phyloP scores from a whole-genome alignment of 2,888 invertebrate species.

The Gymnocheta viridis region DNA sequence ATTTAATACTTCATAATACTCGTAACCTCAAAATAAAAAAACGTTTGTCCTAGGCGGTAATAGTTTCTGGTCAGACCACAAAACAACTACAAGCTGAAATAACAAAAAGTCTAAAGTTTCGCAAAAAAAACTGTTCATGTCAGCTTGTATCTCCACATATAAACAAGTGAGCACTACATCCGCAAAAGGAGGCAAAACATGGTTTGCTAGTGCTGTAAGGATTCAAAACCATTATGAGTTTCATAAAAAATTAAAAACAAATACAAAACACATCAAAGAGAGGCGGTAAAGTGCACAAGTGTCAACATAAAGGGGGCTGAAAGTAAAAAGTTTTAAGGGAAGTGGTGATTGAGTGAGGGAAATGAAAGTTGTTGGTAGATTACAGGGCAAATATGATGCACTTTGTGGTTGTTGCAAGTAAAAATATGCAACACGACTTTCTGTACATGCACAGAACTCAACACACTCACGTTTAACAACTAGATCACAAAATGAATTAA shows the following conservation, averaged over 20 bases:
- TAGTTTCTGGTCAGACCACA: slow-evolving; percentile 41
- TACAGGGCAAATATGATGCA: slow-evolving; percentile 45
- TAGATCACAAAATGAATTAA: slow-evolving; percentile 14
- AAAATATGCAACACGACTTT: slow-evolving; percentile 44
- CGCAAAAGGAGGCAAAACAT: slow-evolving; percentile 20
- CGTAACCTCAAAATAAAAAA: slow-evolving; percentile 40
- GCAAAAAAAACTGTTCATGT: neutral
- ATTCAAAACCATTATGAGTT: slow-evolving; percentile 25
- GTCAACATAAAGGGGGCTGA: slow-evolving; percentile 62
- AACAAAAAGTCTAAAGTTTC: slow-evolving; percentile 17
- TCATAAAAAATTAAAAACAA: neutral
- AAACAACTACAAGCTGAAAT: slow-evolving; percentile 14
- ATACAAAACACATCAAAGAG: slow-evolving; percentile 36
- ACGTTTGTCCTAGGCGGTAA: slow-evolving; percentile 9
- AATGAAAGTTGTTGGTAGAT: slow-evolving; percentile 6
- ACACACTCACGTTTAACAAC: neutral
- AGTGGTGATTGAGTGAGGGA: slow-evolving; percentile 1
- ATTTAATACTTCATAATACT: slow-evolving; percentile 49
- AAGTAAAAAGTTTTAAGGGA: slow-evolving; percentile 30
- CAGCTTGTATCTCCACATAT: slow-evolving; percentile 29
- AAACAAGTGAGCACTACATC: slow-evolving; percentile 14
- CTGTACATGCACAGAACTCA: neutral
- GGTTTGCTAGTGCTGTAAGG: slow-evolving; percentile 51
- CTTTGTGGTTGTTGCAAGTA: slow-evolving; percentile 48
- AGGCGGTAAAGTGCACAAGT: slow-evolving; percentile 65